Evolutionary conservation across 2,797 vertebrate genomes (phyloP).

Genomic region (Heterohyrax brucei): DNA sequence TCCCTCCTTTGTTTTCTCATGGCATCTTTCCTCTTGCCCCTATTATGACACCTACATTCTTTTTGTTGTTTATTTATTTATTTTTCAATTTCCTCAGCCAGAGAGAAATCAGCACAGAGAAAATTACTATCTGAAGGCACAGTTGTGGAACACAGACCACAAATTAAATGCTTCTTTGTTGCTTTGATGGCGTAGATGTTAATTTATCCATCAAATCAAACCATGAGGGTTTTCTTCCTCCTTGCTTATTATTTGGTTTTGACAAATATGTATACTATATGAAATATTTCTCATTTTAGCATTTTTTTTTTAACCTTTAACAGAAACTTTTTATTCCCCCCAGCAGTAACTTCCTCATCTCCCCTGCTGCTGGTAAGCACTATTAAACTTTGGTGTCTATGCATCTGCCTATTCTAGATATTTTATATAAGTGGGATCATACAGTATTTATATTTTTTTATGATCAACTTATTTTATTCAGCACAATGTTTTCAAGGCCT

Average conservation of each 20-base stretch:
- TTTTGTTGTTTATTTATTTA: neutral
- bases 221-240: neutral
- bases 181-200: neutral
- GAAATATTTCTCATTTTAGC: no score
- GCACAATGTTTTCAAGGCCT: no score
- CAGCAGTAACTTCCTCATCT: no score
- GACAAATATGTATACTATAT: no score
- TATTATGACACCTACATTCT: neutral
- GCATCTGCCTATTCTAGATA: no score
- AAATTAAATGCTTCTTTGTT: neutral
- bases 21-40: neutral
- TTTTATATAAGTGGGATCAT: no score
- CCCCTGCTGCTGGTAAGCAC: no score
- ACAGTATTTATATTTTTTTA: no score
- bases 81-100: neutral
- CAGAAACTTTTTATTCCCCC: no score
- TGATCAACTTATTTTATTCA: no score
- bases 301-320: no score
- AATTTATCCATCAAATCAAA: neutral
- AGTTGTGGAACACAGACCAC: neutral
- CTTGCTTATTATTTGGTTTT: neutral
- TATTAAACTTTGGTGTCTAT: no score
- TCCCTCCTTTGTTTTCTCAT: neutral
- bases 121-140: neutral
- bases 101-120: neutral